Evolutionary conservation across 2,888 invertebrate genomes (phyloP), one percentile per base, ranked within the genome.

Genomic region (Fragum sueziense): DNA sequence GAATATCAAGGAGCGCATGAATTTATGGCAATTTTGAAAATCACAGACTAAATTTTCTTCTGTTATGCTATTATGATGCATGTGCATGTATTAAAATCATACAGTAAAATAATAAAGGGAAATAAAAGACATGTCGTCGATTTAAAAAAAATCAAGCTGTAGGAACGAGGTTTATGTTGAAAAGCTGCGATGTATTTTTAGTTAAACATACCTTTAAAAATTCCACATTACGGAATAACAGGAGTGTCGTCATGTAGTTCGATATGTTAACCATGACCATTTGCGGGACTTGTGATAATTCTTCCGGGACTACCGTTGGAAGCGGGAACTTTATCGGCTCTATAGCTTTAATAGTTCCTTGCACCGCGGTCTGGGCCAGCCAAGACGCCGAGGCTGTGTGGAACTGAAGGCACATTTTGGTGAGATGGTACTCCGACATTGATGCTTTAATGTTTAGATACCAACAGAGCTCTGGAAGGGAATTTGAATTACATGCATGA

Each of bases 191-290:
- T 37, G 14, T 2, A 54, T n/a, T n/a, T 54, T 1, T 6, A 2
- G 1, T n/a, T 54, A 31, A 22, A 62, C 62, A 41, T 73, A 82
- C 80, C 69, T 72, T 70, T 29, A 84, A 22, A 33, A 84, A 33
- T 25, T 70, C 74, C 17, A 78, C 76, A 59, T 90, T 90, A 69
- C 91, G 91, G 74, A 91, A 92, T 29, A 91, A 84, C 52, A 91
- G 88, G 22, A 92, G 94, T 74, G 97, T 96, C 81, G 96, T 95
- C 87, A 98, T 94, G 92, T 96, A 96, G 70, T 96, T 96, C 29
- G 97, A 95, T 70, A 97, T 95, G 93, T 98, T 98, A 93, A 98
- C 97, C 57, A 97, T 94, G 41, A 98, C 94, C 91, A 97, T 96
- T 93, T 99, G 98, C 47, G 98, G 98, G 90, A 98, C 95, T 91